Conservation (phyloP, 2,888 invertebrate genomes). For the Epistrophe grossulariae region DNA sequence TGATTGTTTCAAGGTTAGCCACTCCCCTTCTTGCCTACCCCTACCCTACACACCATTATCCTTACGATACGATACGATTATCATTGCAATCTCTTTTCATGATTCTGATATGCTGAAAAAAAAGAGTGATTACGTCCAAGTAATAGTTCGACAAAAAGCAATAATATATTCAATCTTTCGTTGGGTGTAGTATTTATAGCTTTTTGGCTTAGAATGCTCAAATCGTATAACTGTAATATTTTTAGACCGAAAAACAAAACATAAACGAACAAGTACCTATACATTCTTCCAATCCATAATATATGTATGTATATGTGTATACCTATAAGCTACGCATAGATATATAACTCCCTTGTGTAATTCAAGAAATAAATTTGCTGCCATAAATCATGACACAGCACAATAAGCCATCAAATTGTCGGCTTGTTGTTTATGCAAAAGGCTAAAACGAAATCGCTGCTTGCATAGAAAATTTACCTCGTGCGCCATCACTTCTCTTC, state of each 20-base stretch:
- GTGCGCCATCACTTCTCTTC: background rate
- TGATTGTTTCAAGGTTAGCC: no score
- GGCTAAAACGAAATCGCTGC: conserved; percentile 28
- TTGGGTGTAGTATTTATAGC: conserved; percentile 18
- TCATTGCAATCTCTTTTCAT: background rate
- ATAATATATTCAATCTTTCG: conserved; percentile 42
- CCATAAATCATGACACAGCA: conserved; percentile 56
- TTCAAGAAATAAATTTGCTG: conserved; percentile 43
- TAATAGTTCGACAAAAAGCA: conserved; percentile 17
- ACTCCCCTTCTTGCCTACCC: no score
- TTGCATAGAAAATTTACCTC: conserved; percentile 28
- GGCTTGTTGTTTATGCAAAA: conserved; percentile 52
- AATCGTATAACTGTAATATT: conserved; percentile 11
- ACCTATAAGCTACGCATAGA: no score
- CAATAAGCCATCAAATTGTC: conserved; percentile 65
- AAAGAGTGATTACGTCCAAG: conserved; percentile 16
- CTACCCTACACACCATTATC: no score
- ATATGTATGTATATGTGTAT: background rate
- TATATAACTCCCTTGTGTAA: conserved; percentile 37
- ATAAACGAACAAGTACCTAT: no score
- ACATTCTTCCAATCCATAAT: background rate
- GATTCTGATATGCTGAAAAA: background rate
- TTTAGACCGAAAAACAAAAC: background rate
- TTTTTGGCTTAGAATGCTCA: conserved; percentile 11
- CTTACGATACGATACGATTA: no score